Evolutionary conservation across 2,797 vertebrate species (phyloP).

Genomic region (Bovichtus diacanthus): DNA sequence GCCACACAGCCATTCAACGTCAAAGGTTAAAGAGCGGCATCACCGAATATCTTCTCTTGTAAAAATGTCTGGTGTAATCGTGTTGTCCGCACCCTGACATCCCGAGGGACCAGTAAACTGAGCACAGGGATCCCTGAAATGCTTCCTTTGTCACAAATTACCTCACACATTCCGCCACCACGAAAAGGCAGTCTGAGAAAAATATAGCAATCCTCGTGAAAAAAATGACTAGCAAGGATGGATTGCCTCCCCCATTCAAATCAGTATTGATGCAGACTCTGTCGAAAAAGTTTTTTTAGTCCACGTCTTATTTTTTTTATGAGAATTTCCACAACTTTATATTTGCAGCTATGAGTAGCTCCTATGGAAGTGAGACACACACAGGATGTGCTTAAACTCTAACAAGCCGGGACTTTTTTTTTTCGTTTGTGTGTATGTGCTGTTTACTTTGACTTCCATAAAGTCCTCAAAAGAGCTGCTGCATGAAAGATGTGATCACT

Average conservation of each 20-base stretch:
- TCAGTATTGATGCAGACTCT: background rate
- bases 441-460: background rate
- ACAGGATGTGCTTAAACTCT: background rate
- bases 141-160: too few species aligned
- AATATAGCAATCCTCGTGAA: background rate
- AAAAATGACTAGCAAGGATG: background rate
- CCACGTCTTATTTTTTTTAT: background rate
- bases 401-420: accelerated
- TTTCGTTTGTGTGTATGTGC: background rate
- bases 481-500: too few species aligned
- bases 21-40: too few species aligned
- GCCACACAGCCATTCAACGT: too few species aligned
- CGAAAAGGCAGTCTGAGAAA: background rate
- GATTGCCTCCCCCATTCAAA: background rate
- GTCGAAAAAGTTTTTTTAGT: background rate
- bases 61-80: too few species aligned
- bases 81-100: too few species aligned
- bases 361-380: background rate
- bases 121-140: background rate
- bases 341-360: background rate
- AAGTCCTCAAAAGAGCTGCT: background rate
- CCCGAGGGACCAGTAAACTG: background rate
- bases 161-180: background rate
- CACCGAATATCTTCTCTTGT: too few species aligned
- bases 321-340: background rate